Base-by-base conservation (phyloP, 2,113 vertebrate species). In the Pycnonotus jocosus region DNA sequence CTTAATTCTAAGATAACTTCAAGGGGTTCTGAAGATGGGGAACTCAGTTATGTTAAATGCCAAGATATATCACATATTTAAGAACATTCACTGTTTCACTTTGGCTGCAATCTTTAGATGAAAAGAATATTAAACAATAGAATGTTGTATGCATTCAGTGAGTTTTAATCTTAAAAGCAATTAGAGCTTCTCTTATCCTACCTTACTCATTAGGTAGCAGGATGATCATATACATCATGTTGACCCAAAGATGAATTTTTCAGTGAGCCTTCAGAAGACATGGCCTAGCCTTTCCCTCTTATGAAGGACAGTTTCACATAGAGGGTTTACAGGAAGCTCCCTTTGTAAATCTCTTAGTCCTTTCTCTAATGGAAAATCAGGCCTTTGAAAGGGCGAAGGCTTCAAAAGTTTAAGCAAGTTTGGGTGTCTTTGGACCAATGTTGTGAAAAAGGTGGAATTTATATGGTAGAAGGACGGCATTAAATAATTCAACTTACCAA, bases 151-250 rank as follows among this genome's bases (percentile, higher is more conserved):
- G 5, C 2, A 35, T 35, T 57, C 35, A 25, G 3, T 68, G 31
- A 44, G 24, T 58, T 58, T 44, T 22, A 50, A 31, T 58, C 21
- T 37, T 37, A 44, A 44, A 51, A 51, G 3, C 13, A 51, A 0
- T 50, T 76, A 44, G 4, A 44, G 7, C 11, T 51, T 51, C 45
- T 44, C 7, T 33, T 68, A 3, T 33, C 22, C 11, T 58, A 2
- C 11, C 3, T 77, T 33, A 15, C 11, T 50, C 17, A 12, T 31
- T 27, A 33, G 21, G 16, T 22, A 50, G 31, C 17, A 44, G 27
- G 33, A 51, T 51, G 22, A 23, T 28, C 0, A 0, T 23, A 21
- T 27, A 37, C 27, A 16, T 9, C 13, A 14, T 5, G 11, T 51
- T 51, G 23, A 51, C 4, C 17, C 37, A 58, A 51, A 27, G 45